Percentiles rank a stretch among this genome's conserved stretches.
These are phyloP conservation scores for Conger conger DNA, from an alignment of 2,113 vertebrate genomes.

Conservation along the genomic window DNA sequence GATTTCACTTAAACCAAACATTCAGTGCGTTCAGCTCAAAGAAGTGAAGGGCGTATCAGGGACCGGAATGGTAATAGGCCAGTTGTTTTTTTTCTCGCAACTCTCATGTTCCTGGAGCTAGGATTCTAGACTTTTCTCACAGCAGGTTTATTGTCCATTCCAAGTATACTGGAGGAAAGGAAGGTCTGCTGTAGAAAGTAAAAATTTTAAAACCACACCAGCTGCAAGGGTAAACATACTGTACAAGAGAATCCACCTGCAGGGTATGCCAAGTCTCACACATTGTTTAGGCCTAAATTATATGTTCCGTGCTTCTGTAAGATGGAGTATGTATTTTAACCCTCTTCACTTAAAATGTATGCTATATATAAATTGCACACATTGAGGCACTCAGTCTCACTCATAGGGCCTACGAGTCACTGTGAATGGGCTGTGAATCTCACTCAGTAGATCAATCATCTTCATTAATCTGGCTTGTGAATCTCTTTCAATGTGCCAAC, in stretches of 20 bases:
- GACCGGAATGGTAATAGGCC: not conserved
- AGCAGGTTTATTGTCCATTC: conserved; percentile 1
- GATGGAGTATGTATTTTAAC: not conserved
- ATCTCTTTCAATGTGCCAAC: not conserved
- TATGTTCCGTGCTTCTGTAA: not conserved
- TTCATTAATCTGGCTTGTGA: not conserved
- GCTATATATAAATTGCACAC: not conserved
- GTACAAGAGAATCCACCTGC: not conserved
- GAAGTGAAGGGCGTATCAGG: not conserved
- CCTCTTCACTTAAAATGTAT: not conserved
- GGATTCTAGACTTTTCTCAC: not conserved
- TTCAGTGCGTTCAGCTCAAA: not conserved
- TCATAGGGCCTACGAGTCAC: too few species aligned
- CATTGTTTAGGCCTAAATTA: not conserved
- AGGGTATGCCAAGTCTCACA: not conserved
- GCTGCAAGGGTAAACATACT: not conserved
- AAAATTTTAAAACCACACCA: not conserved
- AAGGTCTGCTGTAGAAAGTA: not conserved
- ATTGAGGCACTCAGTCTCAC: not conserved
- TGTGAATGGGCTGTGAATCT: not conserved
- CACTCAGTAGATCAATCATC: not conserved
- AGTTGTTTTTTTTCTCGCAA: not conserved
- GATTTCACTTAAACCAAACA: conserved; percentile 6
- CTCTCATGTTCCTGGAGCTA: not conserved
- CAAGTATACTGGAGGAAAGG: not conserved